Base-by-base conservation (phyloP, 2,113 vertebrate genomes). In the Melanerpes formicivorus region DNA sequence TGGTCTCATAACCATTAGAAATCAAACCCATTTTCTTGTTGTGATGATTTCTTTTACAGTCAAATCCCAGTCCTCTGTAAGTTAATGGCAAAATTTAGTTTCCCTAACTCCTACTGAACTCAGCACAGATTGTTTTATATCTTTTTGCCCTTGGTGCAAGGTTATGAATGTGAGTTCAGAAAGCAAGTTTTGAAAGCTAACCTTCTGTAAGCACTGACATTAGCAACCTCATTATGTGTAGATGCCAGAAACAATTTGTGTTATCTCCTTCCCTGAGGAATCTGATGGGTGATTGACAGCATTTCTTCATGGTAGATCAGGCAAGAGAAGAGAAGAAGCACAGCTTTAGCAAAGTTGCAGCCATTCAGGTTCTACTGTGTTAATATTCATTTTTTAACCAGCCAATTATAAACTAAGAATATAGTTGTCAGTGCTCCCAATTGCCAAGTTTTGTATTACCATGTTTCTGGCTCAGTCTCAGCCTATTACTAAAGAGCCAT, bases 191-290 rank as follows among this genome's bases (percentile, higher is more conserved):
- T 77, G 69, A 80, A 82, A 92, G 60, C 17, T 67, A 62, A 74
- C 46, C 17, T 79, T 60, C 27, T 66, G 23, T 87, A 63, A 77
- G 37, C 84, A 71, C 21, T 87, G 75, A 67, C 25, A 82, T 21
- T 2, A 87, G 75, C 56, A 93, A 9, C 37, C 87, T 70, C 58
- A 40, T 82, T 71, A 34, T 56, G 17, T 69, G 32, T 40, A 85
- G 56, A 60, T 94, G 81, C 80, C 93, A 81, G 71, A 91, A 94
- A 86, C 29, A 25, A 80, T 91, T 78, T 94, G 30, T 86, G 40
- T 94, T 65, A 32, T 60, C 74, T 90, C 54, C 60, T 87, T 93
- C 84, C 69, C 62, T 40, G 66, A 86, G 92, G 59, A 92, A 62
- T 62, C 19, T 44, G n/a, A 15, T 88, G 79, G 32, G 4, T 80